These are phyloP conservation scores for Prionailurus viverrinus DNA, from an alignment of 2,113 vertebrate species.

Conservation along the genomic window DNA sequence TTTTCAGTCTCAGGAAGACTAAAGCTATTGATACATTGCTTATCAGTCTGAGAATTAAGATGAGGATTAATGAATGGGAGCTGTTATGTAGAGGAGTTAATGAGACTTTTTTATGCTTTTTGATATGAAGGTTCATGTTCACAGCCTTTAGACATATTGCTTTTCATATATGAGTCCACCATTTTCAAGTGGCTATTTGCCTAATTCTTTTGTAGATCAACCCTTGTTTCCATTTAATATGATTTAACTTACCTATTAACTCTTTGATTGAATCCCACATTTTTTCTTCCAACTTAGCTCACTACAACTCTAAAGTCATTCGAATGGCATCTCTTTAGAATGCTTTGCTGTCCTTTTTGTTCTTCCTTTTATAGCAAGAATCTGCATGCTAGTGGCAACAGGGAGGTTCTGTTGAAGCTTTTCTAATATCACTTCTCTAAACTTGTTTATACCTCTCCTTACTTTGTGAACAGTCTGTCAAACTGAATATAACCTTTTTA, in stretches of 20 bases:
- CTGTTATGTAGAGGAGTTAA: background rate
- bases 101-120: background rate
- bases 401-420: background rate
- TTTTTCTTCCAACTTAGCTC: background rate
- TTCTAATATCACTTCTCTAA: background rate
- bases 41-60: background rate
- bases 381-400: background rate
- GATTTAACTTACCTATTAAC: background rate
- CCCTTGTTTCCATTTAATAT: background rate
- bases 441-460: background rate
- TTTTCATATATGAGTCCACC: background rate
- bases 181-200: background rate
- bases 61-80: background rate
- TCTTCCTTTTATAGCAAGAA: background rate
- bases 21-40: background rate
- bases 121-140: background rate
- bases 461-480: background rate
- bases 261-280: background rate
- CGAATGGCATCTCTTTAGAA: background rate
- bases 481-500: background rate
- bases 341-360: background rate
- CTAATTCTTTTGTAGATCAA: background rate
- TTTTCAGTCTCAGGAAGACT: background rate
- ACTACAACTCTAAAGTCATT: background rate
- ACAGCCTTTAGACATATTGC: background rate